These are phyloP conservation scores for Rhyacophila evoluta DNA, from an alignment of 2,888 invertebrate species.

Conservation along the genomic window DNA sequence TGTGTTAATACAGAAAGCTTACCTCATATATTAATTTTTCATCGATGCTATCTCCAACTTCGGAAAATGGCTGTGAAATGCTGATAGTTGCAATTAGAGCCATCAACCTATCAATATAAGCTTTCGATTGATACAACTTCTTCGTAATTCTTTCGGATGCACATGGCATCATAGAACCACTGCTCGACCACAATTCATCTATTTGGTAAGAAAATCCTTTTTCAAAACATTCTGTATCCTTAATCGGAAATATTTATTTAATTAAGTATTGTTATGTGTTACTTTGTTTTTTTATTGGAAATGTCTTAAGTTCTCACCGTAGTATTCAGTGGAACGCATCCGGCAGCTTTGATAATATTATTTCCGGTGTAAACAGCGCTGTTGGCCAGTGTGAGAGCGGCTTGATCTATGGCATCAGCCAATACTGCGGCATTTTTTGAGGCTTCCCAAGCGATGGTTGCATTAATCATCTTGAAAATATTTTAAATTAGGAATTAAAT, in stretches of 20 bases:
- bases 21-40: not conserved
- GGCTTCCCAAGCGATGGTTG: not conserved
- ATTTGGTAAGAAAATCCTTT: not conserved
- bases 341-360: not conserved
- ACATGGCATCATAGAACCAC: not conserved
- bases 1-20: too few species aligned
- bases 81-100: not conserved
- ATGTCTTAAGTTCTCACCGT: too few species aligned
- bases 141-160: not conserved
- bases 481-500: too few species aligned
- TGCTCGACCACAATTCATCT: not conserved
- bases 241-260: not conserved
- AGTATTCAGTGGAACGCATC: not conserved
- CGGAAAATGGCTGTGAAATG: not conserved
- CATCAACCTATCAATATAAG: not conserved
- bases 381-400: not conserved
- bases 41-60: not conserved
- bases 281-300: too few species aligned
- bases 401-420: not conserved
- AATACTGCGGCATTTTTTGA: not conserved
- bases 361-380: not conserved
- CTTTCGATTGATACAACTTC: not conserved
- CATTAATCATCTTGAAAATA: not conserved
- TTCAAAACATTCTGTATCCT: not conserved
- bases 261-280: too few species aligned